A percentile compares a stretch with the other conserved stretches of the same genome.
phyloP scores from a whole-genome alignment of 2,888 invertebrate species.

The Galerucella calmariensis region DNA sequence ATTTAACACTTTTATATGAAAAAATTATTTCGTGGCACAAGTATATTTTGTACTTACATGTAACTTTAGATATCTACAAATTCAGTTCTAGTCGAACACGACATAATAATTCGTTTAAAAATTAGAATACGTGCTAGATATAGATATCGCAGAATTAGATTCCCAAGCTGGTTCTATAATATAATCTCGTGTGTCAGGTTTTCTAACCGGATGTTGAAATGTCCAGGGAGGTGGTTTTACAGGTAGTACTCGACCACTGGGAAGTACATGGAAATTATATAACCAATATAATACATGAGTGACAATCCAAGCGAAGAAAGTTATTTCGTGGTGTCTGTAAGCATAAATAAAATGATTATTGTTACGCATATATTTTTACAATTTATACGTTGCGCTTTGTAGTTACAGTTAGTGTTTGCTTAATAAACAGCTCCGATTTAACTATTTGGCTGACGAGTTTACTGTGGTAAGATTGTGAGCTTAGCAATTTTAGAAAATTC shows the following conservation, averaged over 20 bases:
- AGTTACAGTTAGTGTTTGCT: no score
- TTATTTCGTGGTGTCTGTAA: slow-evolving; percentile 49
- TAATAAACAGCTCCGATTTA: no score
- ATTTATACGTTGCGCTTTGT: no score
- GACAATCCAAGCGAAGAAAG: slow-evolving; percentile 52
- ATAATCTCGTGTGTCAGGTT: slow-evolving; percentile 58
- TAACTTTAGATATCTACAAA: neutral
- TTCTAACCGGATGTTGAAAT: slow-evolving; percentile 53
- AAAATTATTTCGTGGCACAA: neutral
- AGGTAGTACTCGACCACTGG: slow-evolving; percentile 56
- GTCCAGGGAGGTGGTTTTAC: slow-evolving; percentile 57
- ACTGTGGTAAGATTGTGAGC: no score
- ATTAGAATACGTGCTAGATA: neutral
- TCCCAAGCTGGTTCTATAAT: slow-evolving; percentile 63
- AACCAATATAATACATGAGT: slow-evolving; percentile 58
- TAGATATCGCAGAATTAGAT: neutral
- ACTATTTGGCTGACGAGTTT: no score
- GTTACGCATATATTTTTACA: neutral
- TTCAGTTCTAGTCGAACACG: neutral
- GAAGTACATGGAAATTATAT: slow-evolving; percentile 55
- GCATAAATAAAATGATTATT: slow-evolving; percentile 23
- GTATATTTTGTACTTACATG: neutral
- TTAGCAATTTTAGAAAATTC: no score
- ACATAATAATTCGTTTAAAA: neutral
- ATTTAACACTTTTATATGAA: neutral